These are phyloP conservation scores for Cetonia aurata DNA, from an alignment of 2,888 invertebrate genomes.

Conservation along the genomic window DNA sequence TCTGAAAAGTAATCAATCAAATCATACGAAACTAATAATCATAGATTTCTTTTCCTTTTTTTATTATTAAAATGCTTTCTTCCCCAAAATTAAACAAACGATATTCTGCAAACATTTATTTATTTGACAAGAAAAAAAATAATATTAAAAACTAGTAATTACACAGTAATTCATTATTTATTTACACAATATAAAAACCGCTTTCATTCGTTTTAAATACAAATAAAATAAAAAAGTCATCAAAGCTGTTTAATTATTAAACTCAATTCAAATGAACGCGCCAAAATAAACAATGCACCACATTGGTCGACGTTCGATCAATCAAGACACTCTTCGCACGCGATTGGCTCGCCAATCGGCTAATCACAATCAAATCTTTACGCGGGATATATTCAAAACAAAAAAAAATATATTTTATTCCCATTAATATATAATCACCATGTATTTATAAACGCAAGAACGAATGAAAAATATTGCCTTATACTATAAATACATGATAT, in stretches of 20 bases:
- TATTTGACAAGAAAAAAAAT: slow-evolving; percentile 20
- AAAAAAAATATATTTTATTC: slow-evolving; percentile 1
- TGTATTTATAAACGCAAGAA: slow-evolving; percentile 15
- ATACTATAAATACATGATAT: slow-evolving; percentile 29
- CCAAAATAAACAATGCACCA: slow-evolving; percentile 6
- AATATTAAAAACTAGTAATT: slow-evolving; percentile 10
- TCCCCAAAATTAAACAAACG: not conserved
- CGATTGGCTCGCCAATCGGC: slow-evolving; percentile 5
- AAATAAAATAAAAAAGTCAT: too few relatives aligned
- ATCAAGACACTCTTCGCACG: slow-evolving; percentile 1
- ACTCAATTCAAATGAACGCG: slow-evolving; percentile 1
- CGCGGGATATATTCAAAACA: slow-evolving; percentile 16
- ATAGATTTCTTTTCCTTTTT: too few relatives aligned
- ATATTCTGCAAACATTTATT: slow-evolving; percentile 20
- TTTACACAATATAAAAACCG: slow-evolving; percentile 33
- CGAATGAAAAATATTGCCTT: slow-evolving; percentile 5
- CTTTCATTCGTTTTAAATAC: not conserved
- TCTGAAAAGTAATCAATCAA: too few relatives aligned
- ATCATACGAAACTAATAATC: too few relatives aligned
- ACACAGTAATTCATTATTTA: slow-evolving; percentile 21
- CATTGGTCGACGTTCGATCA: not conserved
- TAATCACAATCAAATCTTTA: not conserved
- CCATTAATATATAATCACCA: not conserved
- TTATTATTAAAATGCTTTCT: too few relatives aligned
- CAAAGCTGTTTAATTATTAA: not conserved